A percentile compares a stretch with the other conserved stretches of the same genome.
Evolutionary conservation across 2,888 invertebrate species (phyloP).

Genomic region (Euphydryas editha): DNA sequence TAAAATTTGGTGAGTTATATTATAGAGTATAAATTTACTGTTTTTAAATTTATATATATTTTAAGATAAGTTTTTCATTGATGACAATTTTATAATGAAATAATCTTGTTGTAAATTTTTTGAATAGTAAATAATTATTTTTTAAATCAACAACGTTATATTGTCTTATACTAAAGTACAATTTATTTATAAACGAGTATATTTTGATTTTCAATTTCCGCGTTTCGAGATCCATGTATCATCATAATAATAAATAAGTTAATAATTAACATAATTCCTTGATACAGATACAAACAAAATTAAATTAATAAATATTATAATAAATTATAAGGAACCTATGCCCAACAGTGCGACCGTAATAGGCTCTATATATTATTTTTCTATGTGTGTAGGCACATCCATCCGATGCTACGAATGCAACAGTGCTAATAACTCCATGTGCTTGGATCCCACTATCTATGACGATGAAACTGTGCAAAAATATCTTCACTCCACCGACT

Average conservation of each 20-base stretch:
- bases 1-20: slow-evolving; percentile 36
- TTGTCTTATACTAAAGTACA: no score
- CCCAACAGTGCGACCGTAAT: no score
- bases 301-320: no score
- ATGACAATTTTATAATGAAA: no score
- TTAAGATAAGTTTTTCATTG: neutral
- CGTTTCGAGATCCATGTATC: no score
- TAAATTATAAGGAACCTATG: no score
- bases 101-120: no score
- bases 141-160: neutral
- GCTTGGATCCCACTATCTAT: slow-evolving; percentile 82
- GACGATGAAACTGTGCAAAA: slow-evolving; percentile 61
- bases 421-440: slow-evolving; percentile 87
- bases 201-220: no score
- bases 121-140: neutral
- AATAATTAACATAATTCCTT: no score
- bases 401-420: slow-evolving; percentile 90
- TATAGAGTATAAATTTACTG: neutral
- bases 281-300: no score
- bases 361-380: neutral
- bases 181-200: no score
- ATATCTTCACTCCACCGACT: slow-evolving; percentile 73
- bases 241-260: no score
- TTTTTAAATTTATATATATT: neutral
- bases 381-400: slow-evolving; percentile 57